phyloP scores from a whole-genome alignment of 2,888 invertebrate species.

The Nomada ferruginata region DNA sequence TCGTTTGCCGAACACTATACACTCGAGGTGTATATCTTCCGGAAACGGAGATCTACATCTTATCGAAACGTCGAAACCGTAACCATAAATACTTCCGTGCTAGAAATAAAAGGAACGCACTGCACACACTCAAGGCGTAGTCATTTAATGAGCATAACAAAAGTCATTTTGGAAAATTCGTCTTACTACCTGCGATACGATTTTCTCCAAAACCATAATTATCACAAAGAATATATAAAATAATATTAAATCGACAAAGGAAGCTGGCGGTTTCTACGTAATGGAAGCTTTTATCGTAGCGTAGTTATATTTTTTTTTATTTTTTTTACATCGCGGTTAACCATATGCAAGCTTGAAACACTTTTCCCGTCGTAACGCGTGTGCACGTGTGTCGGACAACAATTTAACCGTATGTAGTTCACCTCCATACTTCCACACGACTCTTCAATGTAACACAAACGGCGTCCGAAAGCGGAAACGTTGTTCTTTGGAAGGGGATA shows the following conservation, averaged over 20 bases:
- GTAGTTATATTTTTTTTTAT: background rate
- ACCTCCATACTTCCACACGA: conserved; percentile 18
- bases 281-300: background rate
- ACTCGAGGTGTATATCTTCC: conserved; percentile 14
- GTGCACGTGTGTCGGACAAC: conserved; percentile 8
- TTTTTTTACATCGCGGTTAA: conserved; percentile 28
- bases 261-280: background rate
- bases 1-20: conserved; percentile 21
- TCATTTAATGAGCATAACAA: background rate
- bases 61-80: conserved; percentile 6
- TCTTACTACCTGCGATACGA: background rate
- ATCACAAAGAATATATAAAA: no score
- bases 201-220: no score
- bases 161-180: no score
- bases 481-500: conserved; percentile 53
- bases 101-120: background rate
- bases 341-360: conserved; percentile 13
- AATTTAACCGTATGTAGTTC: conserved; percentile 34
- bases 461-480: conserved; percentile 43
- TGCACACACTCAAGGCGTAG: background rate
- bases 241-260: background rate
- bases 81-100: conserved; percentile 3
- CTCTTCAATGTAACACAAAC: conserved; percentile 23
- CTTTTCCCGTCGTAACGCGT: conserved; percentile 19
- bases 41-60: conserved; percentile 28